Conservation (phyloP, 2,797 vertebrate genomes). For the Zalophus californianus region DNA sequence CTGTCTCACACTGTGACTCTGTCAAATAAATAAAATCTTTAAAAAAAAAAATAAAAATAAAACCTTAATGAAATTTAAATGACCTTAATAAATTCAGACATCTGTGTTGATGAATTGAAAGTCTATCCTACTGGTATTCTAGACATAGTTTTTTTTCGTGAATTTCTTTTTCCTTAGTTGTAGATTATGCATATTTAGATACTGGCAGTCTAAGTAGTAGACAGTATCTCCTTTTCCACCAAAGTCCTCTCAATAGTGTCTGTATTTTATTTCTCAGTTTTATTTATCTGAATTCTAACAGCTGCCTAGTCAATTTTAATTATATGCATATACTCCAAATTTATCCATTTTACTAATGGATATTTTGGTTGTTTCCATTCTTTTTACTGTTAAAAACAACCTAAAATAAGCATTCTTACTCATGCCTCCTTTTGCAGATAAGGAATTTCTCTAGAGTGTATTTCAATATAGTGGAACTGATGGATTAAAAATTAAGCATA, state of each 20-base stretch:
- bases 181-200: not conserved
- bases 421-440: slow-evolving; percentile 1
- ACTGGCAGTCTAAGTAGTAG: not conserved
- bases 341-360: not conserved
- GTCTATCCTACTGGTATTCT: not conserved
- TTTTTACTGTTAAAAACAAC: slow-evolving; percentile 36
- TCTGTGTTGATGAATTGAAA: not conserved
- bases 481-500: slow-evolving; percentile 20
- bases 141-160: not conserved
- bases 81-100: not conserved
- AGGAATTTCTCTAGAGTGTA: not conserved
- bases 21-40: too few species aligned
- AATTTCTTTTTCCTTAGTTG: not conserved
- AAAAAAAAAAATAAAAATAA: not conserved
- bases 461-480: not conserved
- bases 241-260: not conserved
- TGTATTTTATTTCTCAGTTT: slow-evolving; percentile 15
- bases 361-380: slow-evolving; percentile 35
- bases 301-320: slow-evolving; percentile 38
- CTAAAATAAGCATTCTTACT: slow-evolving; percentile 11
- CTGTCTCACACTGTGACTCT: too few species aligned
- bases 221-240: slow-evolving; percentile 5
- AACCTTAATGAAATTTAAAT: slow-evolving; percentile 51
- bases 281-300: slow-evolving; percentile 37
- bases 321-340: not conserved